Conservation (phyloP, 2,113 vertebrate species). For the Ameiurus melas region DNA sequence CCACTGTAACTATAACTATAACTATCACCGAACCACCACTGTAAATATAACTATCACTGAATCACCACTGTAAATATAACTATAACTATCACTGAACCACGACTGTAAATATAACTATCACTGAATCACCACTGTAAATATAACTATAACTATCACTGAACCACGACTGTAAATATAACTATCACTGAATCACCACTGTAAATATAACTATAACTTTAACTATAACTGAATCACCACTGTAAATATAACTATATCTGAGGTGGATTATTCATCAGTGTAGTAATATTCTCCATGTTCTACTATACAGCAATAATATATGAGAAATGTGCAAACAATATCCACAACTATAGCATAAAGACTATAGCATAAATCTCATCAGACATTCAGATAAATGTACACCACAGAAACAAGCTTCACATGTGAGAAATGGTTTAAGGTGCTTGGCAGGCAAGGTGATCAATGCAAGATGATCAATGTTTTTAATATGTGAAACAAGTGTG, state of each 20-base stretch:
- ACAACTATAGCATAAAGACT: neutral
- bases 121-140: neutral
- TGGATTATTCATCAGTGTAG: neutral
- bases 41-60: neutral
- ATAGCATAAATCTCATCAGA: neutral
- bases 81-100: neutral
- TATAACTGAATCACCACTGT: neutral
- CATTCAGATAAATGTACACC: neutral
- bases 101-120: neutral
- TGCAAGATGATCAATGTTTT: constrained; percentile 30
- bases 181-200: neutral
- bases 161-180: neutral
- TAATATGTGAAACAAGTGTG: constrained; percentile 18
- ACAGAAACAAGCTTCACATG: neutral
- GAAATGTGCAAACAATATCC: neutral
- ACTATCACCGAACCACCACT: neutral
- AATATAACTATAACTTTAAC: too few species aligned
- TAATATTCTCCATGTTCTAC: neutral
- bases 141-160: neutral
- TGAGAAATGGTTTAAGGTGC: neutral
- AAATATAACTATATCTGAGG: too few species aligned
- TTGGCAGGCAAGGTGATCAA: constrained; percentile 17
- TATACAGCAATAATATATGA: neutral
- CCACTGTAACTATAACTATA: neutral
- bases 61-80: neutral